Conservation (phyloP, 2,888 invertebrate genomes). For the Patella pellucida region DNA sequence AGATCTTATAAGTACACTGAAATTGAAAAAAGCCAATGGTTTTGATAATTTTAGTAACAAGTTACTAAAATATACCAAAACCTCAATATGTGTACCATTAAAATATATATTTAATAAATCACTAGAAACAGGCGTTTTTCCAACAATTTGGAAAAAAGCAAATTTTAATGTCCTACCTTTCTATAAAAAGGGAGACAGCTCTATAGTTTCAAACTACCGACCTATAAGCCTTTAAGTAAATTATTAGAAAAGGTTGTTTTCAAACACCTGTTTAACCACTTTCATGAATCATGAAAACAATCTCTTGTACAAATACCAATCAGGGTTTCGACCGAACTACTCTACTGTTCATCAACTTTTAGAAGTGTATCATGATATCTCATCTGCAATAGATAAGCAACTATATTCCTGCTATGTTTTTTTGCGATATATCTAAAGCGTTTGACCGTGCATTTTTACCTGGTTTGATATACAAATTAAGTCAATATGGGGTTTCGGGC, state of each 20-base stretch:
- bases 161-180: neutral
- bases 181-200: too few relatives aligned
- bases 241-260: neutral
- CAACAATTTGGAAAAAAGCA: neutral
- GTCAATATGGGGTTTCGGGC: constrained; percentile 13
- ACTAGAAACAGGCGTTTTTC: neutral
- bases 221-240: neutral
- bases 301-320: constrained; percentile 1
- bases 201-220: too few relatives aligned
- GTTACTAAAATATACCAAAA: neutral
- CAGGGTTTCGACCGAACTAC: constrained; percentile 18
- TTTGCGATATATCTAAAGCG: constrained; percentile 29
- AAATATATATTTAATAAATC: neutral
- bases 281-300: constrained; percentile 13
- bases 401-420: constrained; percentile 18
- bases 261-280: constrained; percentile 14
- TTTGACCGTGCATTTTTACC: constrained; percentile 28
- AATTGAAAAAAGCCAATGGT: neutral
- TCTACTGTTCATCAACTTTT: constrained; percentile 25
- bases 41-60: neutral
- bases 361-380: constrained; percentile 23
- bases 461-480: constrained; percentile 22
- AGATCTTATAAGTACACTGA: neutral
- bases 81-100: neutral
- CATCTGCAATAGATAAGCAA: constrained; percentile 12